Percentiles rank a stretch among this genome's conserved stretches.
Evolutionary conservation across 1,140 invertebrate genomes (phyloP).

Genomic region (Solen grandis): DNA sequence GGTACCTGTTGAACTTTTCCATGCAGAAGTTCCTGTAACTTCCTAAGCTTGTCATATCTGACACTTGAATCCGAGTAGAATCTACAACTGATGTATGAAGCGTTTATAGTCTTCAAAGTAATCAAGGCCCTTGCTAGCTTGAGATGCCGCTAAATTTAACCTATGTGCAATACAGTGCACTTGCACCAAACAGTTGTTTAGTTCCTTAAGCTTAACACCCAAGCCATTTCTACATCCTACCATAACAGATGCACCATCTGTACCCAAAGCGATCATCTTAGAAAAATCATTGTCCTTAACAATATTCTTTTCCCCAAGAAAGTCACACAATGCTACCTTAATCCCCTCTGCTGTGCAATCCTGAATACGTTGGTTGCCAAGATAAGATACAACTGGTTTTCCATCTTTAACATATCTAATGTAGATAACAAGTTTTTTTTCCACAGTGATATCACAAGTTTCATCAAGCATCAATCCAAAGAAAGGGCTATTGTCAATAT

Average conservation of each 20-base stretch:
- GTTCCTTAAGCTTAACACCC: not conserved
- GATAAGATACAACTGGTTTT: too few species aligned
- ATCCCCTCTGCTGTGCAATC: not conserved
- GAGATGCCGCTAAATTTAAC: conserved; percentile 11
- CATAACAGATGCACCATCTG: not conserved
- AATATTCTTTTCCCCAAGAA: not conserved
- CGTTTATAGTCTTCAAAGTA: not conserved
- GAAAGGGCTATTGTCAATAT: too few species aligned
- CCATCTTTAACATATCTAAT: too few species aligned
- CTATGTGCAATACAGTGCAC: conserved; percentile 1
- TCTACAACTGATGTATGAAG: not conserved
- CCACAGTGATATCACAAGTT: not conserved
- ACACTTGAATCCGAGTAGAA: not conserved
- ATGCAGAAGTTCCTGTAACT: not conserved
- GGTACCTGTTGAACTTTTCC: not conserved
- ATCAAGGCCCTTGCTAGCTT: not conserved
- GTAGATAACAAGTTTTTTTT: too few species aligned
- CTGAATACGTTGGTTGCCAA: too few species aligned
- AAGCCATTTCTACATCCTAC: not conserved
- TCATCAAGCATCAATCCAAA: not conserved
- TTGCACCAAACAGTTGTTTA: not conserved
- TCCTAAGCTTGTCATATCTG: not conserved
- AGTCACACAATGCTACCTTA: not conserved
- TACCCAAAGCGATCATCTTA: not conserved
- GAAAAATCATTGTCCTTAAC: too few species aligned